Evolutionary conservation across 2,797 vertebrate species (phyloP), one percentile per base, ranked within the genome.

Genomic region (Anguilla marmorata): DNA sequence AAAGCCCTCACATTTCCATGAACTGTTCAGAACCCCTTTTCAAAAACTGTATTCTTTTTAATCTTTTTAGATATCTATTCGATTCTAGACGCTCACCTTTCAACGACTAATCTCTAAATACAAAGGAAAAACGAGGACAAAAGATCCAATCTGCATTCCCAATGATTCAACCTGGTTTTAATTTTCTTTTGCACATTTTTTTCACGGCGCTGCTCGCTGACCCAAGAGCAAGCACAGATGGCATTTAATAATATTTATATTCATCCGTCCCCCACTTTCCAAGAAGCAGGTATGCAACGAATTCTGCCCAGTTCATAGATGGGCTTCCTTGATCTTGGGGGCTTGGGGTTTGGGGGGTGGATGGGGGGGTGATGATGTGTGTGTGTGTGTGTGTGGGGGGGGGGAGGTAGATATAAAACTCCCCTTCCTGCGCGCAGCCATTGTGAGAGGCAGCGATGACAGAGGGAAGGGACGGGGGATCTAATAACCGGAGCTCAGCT

Each of bases 401-500:
- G 69, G 72, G 2, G 7, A 33, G 0, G 11, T 41, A 21, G 74
- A 41, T 41, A 79, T 79, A 79, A 37, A 50, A 8, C 21, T 24
- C 79, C 6, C 9, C 41, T n/a, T 50, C 79, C 19, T 24, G 21
- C 50, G 41, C 21, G 1, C 2, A 6, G 79, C 79, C 45, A 82
- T 82, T 82, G 79, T 82, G 33, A 1, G 79, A 50, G 24, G 45
- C 41, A 50, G 41, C 41, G 24, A 50, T 27, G 45, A 27, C 45
- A n/a, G 91, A 82, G 41, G 90, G 92, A 90, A 93, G 91, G 94
- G 93, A 94, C 93, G 94, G 3, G 3, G 92, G 91, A 89, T 94
- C 94, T 94, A 95, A 93, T 96, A 94, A 95, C 93, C 95, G 94
- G 93, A 94, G 94, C 95, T 95, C 94, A 96, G 95, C 94, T 92